A percentile compares a stretch with the other conserved stretches of the same genome.
Evolutionary conservation across 2,888 invertebrate genomes (phyloP).

Genomic region (Tipula helvola): DNA sequence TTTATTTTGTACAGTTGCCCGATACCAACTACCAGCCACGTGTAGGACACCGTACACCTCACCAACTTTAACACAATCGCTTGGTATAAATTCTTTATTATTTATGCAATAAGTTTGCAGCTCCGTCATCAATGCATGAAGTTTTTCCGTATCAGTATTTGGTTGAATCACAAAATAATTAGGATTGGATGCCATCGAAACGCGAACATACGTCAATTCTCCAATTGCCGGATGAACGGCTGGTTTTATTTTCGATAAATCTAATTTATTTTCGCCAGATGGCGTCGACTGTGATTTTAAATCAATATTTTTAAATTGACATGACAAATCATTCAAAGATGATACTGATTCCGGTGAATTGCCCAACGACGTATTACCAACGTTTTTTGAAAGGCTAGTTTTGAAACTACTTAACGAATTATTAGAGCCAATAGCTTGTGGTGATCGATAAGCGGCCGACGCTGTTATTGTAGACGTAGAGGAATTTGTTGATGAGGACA

Average conservation of each 20-base stretch:
- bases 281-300: background rate
- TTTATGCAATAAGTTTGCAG: constrained; percentile 49
- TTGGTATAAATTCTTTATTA: constrained; percentile 38
- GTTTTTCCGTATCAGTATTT: constrained; percentile 31
- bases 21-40: constrained; percentile 55
- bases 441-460: background rate
- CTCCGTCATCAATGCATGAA: constrained; percentile 50
- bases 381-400: background rate
- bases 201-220: constrained; percentile 53
- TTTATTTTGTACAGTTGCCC: constrained; percentile 44
- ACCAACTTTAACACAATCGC: constrained; percentile 40
- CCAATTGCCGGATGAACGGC: constrained; percentile 27
- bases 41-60: constrained; percentile 57
- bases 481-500: background rate
- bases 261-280: background rate
- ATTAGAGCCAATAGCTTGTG: background rate
- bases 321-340: background rate
- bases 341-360: background rate
- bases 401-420: background rate
- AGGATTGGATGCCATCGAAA: constrained; percentile 67
- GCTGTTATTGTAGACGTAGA: background rate
- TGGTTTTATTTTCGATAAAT: background rate
- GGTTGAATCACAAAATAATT: constrained; percentile 38
- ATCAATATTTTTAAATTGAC: background rate
- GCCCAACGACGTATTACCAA: background rate